Evolutionary conservation across 37 sponge, comb jelly and placozoan species (phyloP).

Genomic region (Mnemiopsis leidyi): DNA sequence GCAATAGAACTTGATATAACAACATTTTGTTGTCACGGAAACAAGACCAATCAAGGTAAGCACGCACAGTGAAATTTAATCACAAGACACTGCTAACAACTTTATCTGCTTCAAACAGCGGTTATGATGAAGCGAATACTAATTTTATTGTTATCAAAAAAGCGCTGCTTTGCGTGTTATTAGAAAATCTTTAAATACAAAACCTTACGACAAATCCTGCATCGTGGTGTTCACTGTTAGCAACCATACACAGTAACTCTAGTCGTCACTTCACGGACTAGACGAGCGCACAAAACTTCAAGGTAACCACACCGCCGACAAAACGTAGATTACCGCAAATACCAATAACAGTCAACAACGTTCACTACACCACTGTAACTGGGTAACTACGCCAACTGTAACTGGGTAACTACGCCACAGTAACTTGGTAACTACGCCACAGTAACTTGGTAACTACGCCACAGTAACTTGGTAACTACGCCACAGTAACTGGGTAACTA

Average conservation of each 20-base stretch:
- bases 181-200: neutral
- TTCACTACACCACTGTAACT: neutral
- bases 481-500: no score
- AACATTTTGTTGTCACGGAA: neutral
- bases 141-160: no score
- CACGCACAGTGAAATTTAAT: no score
- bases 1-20: neutral
- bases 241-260: neutral
- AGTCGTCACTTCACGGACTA: neutral
- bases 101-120: neutral
- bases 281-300: no score
- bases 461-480: neutral
- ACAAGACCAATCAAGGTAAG: neutral
- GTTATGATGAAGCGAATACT: neutral
- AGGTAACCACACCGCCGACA: no score
- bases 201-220: neutral
- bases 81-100: neutral
- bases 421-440: no score
- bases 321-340: no score
- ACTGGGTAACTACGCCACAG: neutral
- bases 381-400: no score
- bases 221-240: neutral
- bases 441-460: no score
- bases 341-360: neutral
- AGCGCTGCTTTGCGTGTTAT: no score